phyloP scores from a whole-genome alignment of 2,797 vertebrate species.

The Galago senegalensis region DNA sequence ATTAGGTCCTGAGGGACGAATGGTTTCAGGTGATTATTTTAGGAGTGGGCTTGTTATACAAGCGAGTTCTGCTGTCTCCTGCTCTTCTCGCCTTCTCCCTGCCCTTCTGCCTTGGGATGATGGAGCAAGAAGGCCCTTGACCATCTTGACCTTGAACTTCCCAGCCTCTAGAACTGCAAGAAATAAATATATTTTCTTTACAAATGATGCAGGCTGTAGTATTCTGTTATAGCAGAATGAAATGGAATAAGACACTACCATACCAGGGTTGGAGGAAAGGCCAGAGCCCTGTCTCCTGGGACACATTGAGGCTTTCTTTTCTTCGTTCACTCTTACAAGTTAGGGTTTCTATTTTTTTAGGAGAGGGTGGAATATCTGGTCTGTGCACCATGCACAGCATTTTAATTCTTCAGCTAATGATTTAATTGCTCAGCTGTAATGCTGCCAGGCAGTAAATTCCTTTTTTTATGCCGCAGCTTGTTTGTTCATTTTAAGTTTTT shows the following conservation, averaged over 20 bases:
- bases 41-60: background rate
- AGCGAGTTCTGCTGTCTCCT: background rate
- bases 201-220: background rate
- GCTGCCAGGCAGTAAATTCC: background rate
- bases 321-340: background rate
- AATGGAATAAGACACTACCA: background rate
- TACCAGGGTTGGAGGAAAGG: background rate
- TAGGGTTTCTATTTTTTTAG: background rate
- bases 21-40: background rate
- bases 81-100: background rate
- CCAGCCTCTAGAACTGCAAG: background rate
- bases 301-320: background rate
- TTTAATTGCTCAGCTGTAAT: background rate
- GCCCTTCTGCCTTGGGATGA: background rate
- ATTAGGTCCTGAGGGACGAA: background rate
- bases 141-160: background rate
- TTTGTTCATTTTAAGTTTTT: background rate
- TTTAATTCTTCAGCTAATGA: background rate
- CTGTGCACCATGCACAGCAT: background rate
- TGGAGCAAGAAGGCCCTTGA: background rate
- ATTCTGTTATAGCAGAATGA: background rate
- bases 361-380: background rate
- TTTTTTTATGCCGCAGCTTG: background rate
- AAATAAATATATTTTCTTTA: background rate
- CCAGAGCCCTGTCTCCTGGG: background rate